These are phyloP conservation scores for Girardinus metallicus DNA, from an alignment of 2,797 vertebrate species.

Conservation along the genomic window DNA sequence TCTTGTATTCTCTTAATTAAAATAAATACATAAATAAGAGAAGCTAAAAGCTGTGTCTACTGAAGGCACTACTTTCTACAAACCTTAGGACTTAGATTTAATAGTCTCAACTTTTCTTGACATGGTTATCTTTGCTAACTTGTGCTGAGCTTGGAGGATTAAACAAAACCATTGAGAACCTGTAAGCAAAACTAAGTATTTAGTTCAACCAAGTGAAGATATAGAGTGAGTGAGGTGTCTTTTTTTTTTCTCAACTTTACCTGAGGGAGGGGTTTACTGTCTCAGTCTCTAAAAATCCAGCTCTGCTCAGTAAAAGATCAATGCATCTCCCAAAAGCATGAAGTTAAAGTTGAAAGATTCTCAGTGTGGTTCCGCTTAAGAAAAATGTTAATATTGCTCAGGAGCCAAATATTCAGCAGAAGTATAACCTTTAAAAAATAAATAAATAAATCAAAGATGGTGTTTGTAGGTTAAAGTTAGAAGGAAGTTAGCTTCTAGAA, in stretches of 20 bases:
- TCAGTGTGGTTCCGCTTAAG: not conserved
- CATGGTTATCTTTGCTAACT: not conserved
- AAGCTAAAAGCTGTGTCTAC: not conserved
- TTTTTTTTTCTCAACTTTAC: not conserved
- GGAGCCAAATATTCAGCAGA: not conserved
- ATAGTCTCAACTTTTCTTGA: conserved; percentile 5
- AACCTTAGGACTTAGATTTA: too few relatives aligned
- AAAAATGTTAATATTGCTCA: not conserved
- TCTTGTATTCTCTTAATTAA: not conserved
- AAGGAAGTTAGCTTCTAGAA: not conserved
- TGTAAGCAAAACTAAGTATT: not conserved
- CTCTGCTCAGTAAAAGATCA: conserved; percentile 1
- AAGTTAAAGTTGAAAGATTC: conserved; percentile 1
- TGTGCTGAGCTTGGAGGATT: not conserved
- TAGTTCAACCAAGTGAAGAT: not conserved
- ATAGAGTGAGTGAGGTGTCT: not conserved
- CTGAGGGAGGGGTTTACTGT: conserved; percentile 3
- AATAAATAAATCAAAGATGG: not conserved
- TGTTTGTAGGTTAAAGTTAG: not conserved
- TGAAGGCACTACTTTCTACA: not conserved
- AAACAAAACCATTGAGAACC: not conserved
- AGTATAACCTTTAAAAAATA: not conserved
- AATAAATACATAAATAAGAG: not conserved
- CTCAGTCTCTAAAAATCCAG: not conserved
- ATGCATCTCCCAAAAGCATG: not conserved